Evolutionary conservation across 2,797 vertebrate species (phyloP).

Genomic region (Liasis olivaceus): DNA sequence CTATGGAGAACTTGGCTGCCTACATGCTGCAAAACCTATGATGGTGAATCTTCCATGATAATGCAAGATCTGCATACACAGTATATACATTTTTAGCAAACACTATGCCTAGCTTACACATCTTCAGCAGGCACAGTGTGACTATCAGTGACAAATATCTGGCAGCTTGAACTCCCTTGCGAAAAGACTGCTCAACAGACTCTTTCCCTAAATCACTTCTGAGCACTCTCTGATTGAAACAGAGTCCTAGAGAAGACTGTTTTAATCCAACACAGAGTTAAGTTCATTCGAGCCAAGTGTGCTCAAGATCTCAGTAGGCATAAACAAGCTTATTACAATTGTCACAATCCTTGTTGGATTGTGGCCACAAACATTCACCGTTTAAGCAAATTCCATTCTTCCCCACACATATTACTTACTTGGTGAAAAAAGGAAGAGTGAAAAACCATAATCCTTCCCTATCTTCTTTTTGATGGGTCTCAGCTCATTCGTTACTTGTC

Average conservation of each 20-base stretch:
- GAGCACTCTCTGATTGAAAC: background rate
- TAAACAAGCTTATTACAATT: background rate
- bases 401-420: background rate
- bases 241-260: background rate
- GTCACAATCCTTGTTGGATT: background rate
- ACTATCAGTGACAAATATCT: background rate
- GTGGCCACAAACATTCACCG: background rate
- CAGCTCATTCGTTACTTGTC: slow-evolving; percentile 23
- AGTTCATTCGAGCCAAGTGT: background rate
- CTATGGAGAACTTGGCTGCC: background rate
- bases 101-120: background rate
- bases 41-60: background rate
- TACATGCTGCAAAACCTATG: background rate
- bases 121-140: background rate
- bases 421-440: slow-evolving; percentile 2
- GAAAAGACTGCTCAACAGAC: background rate
- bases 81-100: background rate
- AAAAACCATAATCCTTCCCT: background rate
- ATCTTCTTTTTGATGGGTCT: slow-evolving; percentile 20
- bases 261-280: background rate
- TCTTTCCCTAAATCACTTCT: background rate
- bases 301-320: background rate
- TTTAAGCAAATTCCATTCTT: background rate
- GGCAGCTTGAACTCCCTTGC: background rate
- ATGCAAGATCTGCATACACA: background rate